A percentile compares a stretch with the other conserved stretches of the same genome.
Conservation (phyloP, 2,113 vertebrate species). For the Uria lomvia region DNA sequence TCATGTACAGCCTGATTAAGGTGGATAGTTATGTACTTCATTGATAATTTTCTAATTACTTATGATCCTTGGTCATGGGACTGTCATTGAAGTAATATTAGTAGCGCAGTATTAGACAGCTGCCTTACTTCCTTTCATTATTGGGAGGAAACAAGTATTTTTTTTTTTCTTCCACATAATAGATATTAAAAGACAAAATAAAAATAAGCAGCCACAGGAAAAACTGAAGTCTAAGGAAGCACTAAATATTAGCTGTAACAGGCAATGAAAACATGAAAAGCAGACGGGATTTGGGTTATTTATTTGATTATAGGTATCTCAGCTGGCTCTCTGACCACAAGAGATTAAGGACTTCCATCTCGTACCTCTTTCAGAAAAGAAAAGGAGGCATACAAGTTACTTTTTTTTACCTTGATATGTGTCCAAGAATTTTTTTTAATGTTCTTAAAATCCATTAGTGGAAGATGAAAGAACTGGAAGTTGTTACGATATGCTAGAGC, state of each 20-base stretch:
- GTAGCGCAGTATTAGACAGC: background rate
- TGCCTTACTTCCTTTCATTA: background rate
- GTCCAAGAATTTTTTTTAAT: conserved; percentile 34
- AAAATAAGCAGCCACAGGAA: background rate
- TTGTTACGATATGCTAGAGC: conserved; percentile 17
- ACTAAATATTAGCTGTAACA: background rate
- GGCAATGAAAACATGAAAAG: background rate
- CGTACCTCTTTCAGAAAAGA: background rate
- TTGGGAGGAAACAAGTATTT: background rate
- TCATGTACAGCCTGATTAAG: background rate
- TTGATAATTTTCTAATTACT: background rate
- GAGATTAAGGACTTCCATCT: background rate
- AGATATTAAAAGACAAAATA: background rate
- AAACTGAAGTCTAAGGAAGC: background rate
- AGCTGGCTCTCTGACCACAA: background rate
- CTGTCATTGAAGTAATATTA: background rate
- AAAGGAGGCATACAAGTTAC: background rate
- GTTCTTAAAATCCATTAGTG: conserved; percentile 33
- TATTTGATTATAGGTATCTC: background rate
- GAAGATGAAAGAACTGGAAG: conserved; percentile 45
- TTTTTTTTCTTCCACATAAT: background rate
- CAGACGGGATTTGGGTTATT: background rate
- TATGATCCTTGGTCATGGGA: background rate
- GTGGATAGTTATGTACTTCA: background rate
- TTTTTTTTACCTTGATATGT: conserved; percentile 14